Conservation (phyloP, 2,797 vertebrate genomes). For the Geotrypetes seraphini region DNA sequence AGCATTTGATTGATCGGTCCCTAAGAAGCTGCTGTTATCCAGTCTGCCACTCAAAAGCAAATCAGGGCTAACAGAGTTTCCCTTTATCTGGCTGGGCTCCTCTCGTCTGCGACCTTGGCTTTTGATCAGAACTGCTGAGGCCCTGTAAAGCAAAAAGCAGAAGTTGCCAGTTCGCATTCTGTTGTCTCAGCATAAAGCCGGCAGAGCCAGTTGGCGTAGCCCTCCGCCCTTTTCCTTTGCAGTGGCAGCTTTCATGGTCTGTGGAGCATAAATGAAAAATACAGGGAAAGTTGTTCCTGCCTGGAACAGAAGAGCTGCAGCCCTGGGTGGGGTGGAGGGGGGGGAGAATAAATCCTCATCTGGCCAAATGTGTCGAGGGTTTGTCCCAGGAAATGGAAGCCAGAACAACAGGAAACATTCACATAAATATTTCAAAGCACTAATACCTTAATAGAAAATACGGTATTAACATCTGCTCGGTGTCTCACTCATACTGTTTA, state of each 20-base stretch:
- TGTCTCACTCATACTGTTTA: background rate
- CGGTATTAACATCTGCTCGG: background rate
- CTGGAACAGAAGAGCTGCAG: conserved; percentile 34
- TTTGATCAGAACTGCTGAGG: conserved; percentile 17
- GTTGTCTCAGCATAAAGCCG: conserved; percentile 41
- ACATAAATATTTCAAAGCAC: too few species aligned
- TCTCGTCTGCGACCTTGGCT: background rate
- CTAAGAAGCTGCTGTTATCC: too few species aligned
- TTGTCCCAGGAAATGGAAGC: conserved; percentile 15
- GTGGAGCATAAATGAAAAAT: conserved; percentile 41
- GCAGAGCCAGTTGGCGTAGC: conserved; percentile 30
- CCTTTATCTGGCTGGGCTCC: conserved; percentile 1
- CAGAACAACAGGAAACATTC: background rate
- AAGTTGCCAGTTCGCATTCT: conserved; percentile 28
- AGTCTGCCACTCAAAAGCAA: too few species aligned
- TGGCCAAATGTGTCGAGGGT: conserved; percentile 15
- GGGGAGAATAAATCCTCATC: conserved; percentile 21
- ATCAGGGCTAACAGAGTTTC: conserved; percentile 2
- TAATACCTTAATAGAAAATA: background rate
- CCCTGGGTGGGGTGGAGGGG: too few species aligned
- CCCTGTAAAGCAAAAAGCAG: conserved; percentile 31
- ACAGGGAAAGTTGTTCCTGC: conserved; percentile 33
- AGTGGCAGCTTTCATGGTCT: conserved; percentile 40
- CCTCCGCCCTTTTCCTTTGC: conserved; percentile 25
- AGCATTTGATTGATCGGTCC: background rate